Evolutionary conservation across 2,888 invertebrate genomes (phyloP).

Genomic region (Argynnis bischoffii): DNA sequence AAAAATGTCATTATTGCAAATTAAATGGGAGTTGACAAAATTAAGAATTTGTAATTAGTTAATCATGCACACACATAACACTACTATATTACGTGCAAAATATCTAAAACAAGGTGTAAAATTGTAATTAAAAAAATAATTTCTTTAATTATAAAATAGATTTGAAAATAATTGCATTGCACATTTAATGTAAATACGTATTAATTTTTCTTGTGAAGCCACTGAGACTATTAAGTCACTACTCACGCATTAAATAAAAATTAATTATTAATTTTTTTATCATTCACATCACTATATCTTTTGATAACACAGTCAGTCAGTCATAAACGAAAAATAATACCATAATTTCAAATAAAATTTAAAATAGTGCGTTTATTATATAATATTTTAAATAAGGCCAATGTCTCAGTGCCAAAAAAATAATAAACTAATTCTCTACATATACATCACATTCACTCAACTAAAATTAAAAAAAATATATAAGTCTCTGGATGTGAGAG

Average conservation of each 20-base stretch:
- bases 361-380: neutral
- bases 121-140: slow-evolving; percentile 26
- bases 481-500: slow-evolving; percentile 12
- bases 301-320: neutral
- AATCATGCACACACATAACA: neutral
- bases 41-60: neutral
- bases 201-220: slow-evolving; percentile 5
- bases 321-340: slow-evolving; percentile 2
- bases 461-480: neutral
- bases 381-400: neutral
- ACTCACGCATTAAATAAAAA: neutral
- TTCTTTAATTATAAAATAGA: slow-evolving; percentile 24
- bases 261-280: neutral
- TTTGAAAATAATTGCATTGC: slow-evolving; percentile 25
- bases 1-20: too few species aligned
- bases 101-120: slow-evolving; percentile 24
- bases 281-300: neutral
- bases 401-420: neutral
- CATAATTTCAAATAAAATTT: neutral
- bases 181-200: slow-evolving; percentile 15
- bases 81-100: slow-evolving; percentile 8
- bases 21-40: too few species aligned
- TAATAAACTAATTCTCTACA: neutral
- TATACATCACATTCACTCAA: neutral
- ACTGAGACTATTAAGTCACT: slow-evolving; percentile 3